Percentiles rank a stretch among this genome's conserved stretches.
phyloP scores from a whole-genome alignment of 2,113 vertebrate genomes.

The Oncorhynchus clarkii region DNA sequence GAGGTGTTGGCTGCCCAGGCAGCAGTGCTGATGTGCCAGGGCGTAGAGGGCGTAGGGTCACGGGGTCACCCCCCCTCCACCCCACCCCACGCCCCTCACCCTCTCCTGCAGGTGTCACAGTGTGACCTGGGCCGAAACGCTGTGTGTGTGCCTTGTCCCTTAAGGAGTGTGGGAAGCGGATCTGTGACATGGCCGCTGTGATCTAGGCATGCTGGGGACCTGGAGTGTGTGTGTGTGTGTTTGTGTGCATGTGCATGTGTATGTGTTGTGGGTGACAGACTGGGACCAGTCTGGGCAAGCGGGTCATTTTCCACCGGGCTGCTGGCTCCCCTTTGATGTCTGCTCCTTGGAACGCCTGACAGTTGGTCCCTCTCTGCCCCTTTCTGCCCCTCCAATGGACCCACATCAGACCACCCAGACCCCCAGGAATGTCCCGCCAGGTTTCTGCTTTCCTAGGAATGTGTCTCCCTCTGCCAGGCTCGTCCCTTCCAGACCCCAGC shows the following conservation, averaged over 20 bases:
- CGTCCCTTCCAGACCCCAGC: background rate
- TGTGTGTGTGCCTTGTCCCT: background rate
- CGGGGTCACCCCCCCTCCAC: background rate
- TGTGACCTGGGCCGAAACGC: background rate
- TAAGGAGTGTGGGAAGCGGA: background rate
- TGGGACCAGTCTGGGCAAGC: background rate
- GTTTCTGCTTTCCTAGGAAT: background rate
- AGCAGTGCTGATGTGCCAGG: no score
- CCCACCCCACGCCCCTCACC: conserved; percentile 11
- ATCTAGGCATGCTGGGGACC: background rate
- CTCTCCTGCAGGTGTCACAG: background rate
- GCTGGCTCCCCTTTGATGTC: conserved; percentile 2
- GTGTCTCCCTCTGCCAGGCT: background rate
- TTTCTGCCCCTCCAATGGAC: no score
- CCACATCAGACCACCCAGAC: background rate
- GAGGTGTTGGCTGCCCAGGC: no score
- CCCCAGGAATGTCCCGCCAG: background rate
- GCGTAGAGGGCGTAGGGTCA: no score
- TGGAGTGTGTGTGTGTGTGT: background rate
- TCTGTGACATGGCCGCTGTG: background rate
- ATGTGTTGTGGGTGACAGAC: background rate
- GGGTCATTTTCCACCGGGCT: background rate
- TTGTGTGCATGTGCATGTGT: background rate
- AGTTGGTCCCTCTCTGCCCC: background rate
- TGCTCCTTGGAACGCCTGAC: background rate